phyloP scores from a whole-genome alignment of 2,797 vertebrate species.

The Mormyrops attenuatus region DNA sequence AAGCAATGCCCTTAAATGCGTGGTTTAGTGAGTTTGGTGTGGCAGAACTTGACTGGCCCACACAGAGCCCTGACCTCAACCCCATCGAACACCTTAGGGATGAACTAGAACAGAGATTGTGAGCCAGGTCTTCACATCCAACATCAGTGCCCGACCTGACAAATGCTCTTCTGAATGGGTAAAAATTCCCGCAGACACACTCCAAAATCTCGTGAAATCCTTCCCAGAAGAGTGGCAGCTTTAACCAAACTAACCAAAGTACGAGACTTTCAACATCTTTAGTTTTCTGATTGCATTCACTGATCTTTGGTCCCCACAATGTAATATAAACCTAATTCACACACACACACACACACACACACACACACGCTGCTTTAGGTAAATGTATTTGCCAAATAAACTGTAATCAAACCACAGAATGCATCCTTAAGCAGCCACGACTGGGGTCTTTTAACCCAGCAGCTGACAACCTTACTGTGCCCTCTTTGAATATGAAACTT shows the following conservation, averaged over 20 bases:
- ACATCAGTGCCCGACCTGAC: neutral
- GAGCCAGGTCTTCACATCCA: neutral
- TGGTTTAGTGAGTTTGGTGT: neutral
- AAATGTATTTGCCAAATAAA: neutral
- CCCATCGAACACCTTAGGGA: neutral
- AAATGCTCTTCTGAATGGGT: too few species aligned
- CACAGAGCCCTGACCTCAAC: neutral
- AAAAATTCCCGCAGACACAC: neutral
- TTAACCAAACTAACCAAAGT: too few species aligned
- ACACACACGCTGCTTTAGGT: too few species aligned
- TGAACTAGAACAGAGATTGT: neutral
- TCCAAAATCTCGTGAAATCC: neutral
- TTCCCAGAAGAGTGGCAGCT: too few species aligned
- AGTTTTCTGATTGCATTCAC: too few species aligned
- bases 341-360: too few species aligned
- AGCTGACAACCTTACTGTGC: neutral
- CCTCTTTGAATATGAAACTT: neutral
- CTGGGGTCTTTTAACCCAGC: neutral
- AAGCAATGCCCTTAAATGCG: neutral
- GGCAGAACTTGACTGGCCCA: neutral
- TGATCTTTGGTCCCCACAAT: too few species aligned
- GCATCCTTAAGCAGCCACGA: neutral
- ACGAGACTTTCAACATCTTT: too few species aligned
- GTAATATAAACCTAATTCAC: too few species aligned
- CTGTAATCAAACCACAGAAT: neutral